These are phyloP conservation scores for Rhopilema esculentum DNA, from an alignment of 30 jellyfish, hydroid and myxozoan species.

Conservation along the genomic window DNA sequence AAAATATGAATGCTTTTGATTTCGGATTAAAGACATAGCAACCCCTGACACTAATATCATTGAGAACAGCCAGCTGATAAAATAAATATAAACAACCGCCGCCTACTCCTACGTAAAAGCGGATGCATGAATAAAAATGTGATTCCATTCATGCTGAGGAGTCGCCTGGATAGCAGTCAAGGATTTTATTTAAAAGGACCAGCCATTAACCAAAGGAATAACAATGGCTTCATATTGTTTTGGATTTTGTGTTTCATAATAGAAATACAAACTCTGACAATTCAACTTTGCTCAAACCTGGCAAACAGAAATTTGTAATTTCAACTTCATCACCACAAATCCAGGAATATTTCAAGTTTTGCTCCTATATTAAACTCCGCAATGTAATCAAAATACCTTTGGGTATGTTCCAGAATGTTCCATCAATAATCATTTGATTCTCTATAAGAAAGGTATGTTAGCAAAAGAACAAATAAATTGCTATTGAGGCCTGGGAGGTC, in stretches of 20 bases:
- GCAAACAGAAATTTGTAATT: constrained; percentile 42
- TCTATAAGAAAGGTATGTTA: neutral
- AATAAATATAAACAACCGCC: neutral
- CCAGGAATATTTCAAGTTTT: constrained; percentile 16
- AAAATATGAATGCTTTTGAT: neutral
- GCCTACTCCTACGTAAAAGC: neutral
- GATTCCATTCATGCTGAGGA: neutral
- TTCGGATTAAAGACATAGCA: neutral
- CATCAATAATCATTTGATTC: neutral
- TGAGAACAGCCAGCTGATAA: neutral
- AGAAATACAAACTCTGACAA: neutral
- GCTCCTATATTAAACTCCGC: constrained; percentile 23
- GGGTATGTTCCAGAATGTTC: neutral
- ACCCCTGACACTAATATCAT: neutral
- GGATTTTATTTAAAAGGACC: neutral
- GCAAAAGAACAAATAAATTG: neutral
- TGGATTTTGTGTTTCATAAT: neutral
- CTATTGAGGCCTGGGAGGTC: neutral
- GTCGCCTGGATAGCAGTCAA: neutral
- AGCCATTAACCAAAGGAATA: neutral
- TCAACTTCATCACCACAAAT: constrained; percentile 39
- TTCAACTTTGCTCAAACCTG: constrained; percentile 15
- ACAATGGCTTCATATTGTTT: neutral
- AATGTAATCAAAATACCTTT: neutral
- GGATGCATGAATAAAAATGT: neutral